These are phyloP conservation scores for Leptopilina myrica DNA, from an alignment of 2,888 invertebrate genomes.

Conservation along the genomic window DNA sequence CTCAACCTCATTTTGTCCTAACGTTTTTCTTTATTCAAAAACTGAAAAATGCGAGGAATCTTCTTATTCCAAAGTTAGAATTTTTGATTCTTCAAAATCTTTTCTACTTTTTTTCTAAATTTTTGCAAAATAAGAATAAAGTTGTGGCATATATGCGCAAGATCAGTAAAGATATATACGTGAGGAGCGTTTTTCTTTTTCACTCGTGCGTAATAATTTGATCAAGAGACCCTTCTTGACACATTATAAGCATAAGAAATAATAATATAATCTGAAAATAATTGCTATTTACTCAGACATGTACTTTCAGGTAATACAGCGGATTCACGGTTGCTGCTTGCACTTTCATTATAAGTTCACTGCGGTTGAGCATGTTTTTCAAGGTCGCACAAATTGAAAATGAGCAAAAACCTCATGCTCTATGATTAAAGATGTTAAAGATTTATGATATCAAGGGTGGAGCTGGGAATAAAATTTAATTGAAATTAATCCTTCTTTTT, in stretches of 20 bases:
- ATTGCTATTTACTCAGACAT: conserved; percentile 31
- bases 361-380: conserved; percentile 12
- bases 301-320: conserved; percentile 19
- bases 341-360: conserved; percentile 36
- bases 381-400: conserved; percentile 34
- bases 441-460: conserved; percentile 11
- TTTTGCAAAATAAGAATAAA: too few relatives aligned
- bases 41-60: too few relatives aligned
- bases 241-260: conserved; percentile 33
- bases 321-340: conserved; percentile 32
- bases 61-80: too few relatives aligned
- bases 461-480: background rate
- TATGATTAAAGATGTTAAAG: conserved; percentile 10
- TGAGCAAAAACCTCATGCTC: conserved; percentile 17
- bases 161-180: too few relatives aligned
- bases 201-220: too few relatives aligned
- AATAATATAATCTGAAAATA: conserved; percentile 28
- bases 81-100: too few relatives aligned
- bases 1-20: too few relatives aligned
- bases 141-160: too few relatives aligned
- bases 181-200: too few relatives aligned
- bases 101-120: too few relatives aligned
- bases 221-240: conserved; percentile 3
- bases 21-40: too few relatives aligned
- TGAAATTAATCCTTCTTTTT: background rate